These are phyloP conservation scores for Orthonevra nobilis DNA, from an alignment of 2,888 invertebrate genomes.

Conservation along the genomic window DNA sequence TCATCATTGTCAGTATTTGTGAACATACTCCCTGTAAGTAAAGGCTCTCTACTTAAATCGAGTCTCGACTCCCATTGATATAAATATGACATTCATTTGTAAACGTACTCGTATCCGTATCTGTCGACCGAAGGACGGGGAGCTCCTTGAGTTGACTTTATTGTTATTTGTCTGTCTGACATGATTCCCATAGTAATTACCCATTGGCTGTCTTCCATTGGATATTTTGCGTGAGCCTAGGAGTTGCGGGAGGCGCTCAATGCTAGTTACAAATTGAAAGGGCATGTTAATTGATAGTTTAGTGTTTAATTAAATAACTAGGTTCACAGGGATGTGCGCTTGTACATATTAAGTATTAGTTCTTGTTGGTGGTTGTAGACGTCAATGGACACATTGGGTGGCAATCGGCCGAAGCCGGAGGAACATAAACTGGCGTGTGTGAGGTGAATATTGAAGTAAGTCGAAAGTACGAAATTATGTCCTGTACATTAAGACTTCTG, in stretches of 20 bases:
- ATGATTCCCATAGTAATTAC: constrained; percentile 67
- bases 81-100: no score
- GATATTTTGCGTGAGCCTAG: neutral
- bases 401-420: neutral
- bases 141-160: constrained; percentile 18
- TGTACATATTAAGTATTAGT: constrained; percentile 65
- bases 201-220: constrained; percentile 17
- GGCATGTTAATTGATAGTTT: constrained; percentile 67
- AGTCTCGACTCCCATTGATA: no score
- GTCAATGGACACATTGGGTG: neutral
- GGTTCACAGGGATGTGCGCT: constrained; percentile 62
- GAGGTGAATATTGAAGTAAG: neutral
- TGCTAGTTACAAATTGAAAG: constrained; percentile 34
- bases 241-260: no score
- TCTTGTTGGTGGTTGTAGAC: constrained; percentile 7
- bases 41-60: no score
- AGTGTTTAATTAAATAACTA: constrained; percentile 70
- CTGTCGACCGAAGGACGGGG: neutral
- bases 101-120: constrained; percentile 7
- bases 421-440: neutral
- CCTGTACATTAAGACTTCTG: no score
- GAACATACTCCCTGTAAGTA: constrained; percentile 13
- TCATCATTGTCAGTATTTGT: constrained; percentile 19
- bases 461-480: no score
- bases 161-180: constrained; percentile 68